These are phyloP conservation scores for Typhlichthys eigenmanni DNA, from an alignment of 2,797 vertebrate genomes.

Conservation along the genomic window DNA sequence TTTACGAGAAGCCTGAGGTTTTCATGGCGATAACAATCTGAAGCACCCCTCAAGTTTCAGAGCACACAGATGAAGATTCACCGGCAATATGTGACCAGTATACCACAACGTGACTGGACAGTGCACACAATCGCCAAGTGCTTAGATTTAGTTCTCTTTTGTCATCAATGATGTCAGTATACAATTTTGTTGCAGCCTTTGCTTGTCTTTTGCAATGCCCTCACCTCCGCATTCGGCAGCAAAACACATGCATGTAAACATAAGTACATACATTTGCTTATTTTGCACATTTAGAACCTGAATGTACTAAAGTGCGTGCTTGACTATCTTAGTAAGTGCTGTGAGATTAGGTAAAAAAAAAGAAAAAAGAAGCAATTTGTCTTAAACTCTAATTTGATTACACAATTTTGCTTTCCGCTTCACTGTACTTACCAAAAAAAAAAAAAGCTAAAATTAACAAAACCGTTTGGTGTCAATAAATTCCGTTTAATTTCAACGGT, in stretches of 20 bases:
- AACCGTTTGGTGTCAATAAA: conserved; percentile 34
- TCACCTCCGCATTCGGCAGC: conserved; percentile 68
- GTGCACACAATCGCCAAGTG: conserved; percentile 58
- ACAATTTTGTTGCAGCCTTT: conserved; percentile 63
- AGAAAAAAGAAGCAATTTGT: conserved; percentile 40
- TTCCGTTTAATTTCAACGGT: conserved; percentile 53
- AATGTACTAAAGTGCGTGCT: conserved; percentile 78
- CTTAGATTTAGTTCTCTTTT: conserved; percentile 25
- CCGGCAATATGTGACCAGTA: neutral
- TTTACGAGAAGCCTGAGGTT: conserved; percentile 56
- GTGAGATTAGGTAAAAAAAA: conserved; percentile 54
- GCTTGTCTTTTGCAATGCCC: conserved; percentile 50
- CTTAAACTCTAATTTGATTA: conserved; percentile 64
- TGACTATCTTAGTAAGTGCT: conserved; percentile 75
- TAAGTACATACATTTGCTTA: conserved; percentile 75
- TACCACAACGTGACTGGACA: conserved; percentile 48
- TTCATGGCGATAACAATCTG: conserved; percentile 11
- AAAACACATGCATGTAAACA: conserved; percentile 78
- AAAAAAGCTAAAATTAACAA: conserved; percentile 12
- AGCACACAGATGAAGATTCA: too few species aligned
- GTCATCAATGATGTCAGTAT: conserved; percentile 54
- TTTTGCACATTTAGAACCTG: conserved; percentile 74
- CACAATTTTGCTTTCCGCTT: conserved; percentile 64
- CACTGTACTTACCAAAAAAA: conserved; percentile 50
- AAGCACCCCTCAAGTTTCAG: too few species aligned